phyloP scores from a whole-genome alignment of 2,113 vertebrate genomes.

The Phodopus roborovskii region DNA sequence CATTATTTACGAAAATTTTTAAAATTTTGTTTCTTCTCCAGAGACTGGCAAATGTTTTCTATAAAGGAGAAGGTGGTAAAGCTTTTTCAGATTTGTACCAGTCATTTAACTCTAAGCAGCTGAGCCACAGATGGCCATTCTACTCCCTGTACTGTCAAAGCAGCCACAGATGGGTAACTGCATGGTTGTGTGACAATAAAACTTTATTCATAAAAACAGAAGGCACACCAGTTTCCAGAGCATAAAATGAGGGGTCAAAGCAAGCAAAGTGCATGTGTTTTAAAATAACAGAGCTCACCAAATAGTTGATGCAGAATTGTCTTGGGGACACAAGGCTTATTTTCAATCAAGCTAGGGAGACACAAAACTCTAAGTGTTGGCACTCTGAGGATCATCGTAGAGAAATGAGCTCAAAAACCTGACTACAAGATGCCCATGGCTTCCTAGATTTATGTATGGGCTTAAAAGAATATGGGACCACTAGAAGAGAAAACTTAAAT shows the following conservation, averaged over 20 bases:
- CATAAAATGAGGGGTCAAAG: background rate
- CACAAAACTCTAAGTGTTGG: background rate
- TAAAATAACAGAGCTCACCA: background rate
- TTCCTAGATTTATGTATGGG: background rate
- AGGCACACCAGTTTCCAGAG: background rate
- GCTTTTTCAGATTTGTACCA: background rate
- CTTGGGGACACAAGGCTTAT: background rate
- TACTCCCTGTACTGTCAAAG: background rate
- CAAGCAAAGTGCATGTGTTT: background rate
- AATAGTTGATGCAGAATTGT: background rate
- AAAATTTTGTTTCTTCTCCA: background rate
- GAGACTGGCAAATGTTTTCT: constrained; percentile 4
- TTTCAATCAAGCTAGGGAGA: background rate
- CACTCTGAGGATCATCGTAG: background rate
- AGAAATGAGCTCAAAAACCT: background rate
- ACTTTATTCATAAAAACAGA: background rate
- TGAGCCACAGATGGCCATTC: background rate
- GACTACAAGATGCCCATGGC: background rate
- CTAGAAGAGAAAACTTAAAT: background rate
- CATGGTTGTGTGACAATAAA: background rate
- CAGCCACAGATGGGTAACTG: background rate
- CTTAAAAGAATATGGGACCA: background rate
- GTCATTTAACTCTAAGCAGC: background rate
- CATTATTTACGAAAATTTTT: background rate
- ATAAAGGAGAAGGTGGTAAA: background rate